Conservation (phyloP, 2,113 vertebrate species). For the Rhinopomastus cyanomelas region DNA sequence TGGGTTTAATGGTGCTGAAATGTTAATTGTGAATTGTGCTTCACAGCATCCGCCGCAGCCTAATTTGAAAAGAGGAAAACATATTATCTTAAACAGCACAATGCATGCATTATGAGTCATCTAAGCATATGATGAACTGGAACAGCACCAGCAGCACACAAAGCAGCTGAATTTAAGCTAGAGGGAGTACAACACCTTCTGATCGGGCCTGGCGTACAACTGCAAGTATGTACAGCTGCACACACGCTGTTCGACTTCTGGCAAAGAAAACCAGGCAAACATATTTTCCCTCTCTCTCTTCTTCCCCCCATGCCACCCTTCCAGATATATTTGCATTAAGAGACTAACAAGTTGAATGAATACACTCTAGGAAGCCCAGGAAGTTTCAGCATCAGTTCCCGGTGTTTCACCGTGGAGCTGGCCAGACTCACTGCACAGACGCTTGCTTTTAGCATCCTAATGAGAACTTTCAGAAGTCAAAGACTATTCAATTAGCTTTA, state of each 20-base stretch:
- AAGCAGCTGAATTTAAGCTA: constrained; percentile 63
- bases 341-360: constrained; percentile 11
- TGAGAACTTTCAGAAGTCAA: constrained; percentile 52
- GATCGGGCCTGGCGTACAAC: constrained; percentile 24
- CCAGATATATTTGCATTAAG: constrained; percentile 49
- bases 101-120: constrained; percentile 62
- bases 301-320: background rate
- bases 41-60: constrained; percentile 46
- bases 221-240: constrained; percentile 38
- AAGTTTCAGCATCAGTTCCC: constrained; percentile 9
- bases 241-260: constrained; percentile 22
- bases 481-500: constrained; percentile 37
- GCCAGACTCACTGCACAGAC: constrained; percentile 17
- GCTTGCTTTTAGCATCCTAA: constrained; percentile 35
- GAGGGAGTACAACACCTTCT: constrained; percentile 62
- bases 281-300: background rate
- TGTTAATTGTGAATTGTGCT: constrained; percentile 57
- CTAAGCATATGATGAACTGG: constrained; percentile 52
- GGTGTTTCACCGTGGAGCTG: constrained; percentile 9
- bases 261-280: constrained; percentile 34
- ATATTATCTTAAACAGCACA: constrained; percentile 52
- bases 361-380: background rate
- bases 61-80: constrained; percentile 54
- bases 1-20: constrained; percentile 56
- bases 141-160: constrained; percentile 55